phyloP scores from a whole-genome alignment of 1,140 invertebrate species.

The Trachymyrmex septentrionalis region DNA sequence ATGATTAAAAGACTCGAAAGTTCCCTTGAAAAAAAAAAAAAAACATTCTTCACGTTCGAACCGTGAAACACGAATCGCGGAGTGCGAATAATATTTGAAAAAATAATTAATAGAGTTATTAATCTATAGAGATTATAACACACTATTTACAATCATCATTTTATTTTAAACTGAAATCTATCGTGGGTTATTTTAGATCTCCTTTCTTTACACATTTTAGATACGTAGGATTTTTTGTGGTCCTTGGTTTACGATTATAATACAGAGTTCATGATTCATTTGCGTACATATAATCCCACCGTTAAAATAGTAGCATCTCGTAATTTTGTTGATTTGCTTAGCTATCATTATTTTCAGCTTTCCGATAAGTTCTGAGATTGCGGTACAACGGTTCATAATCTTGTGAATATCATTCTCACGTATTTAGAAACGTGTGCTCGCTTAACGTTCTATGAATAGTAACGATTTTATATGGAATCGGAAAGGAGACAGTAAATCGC shows the following conservation, averaged over 20 bases:
- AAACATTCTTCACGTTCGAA: slow-evolving; percentile 47
- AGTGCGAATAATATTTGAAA: slow-evolving; percentile 38
- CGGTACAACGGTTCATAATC: slow-evolving; percentile 56
- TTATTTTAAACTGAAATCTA: slow-evolving; percentile 33
- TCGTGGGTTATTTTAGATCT: slow-evolving; percentile 13
- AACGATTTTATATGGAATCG: slow-evolving; percentile 60
- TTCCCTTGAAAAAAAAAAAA: slow-evolving; percentile 23
- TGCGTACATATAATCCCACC: slow-evolving; percentile 22
- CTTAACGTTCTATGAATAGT: slow-evolving; percentile 66
- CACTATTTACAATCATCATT: slow-evolving; percentile 36
- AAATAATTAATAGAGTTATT: slow-evolving; percentile 48
- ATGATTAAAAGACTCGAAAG: slow-evolving; percentile 62
- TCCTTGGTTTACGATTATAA: slow-evolving; percentile 21
- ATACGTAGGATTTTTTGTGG: slow-evolving; percentile 26
- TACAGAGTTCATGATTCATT: slow-evolving; percentile 7
- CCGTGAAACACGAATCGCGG: slow-evolving; percentile 19
- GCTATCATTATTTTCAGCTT: slow-evolving; percentile 10
- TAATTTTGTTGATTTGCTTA: slow-evolving; percentile 35
- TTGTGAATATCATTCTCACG: slow-evolving; percentile 64
- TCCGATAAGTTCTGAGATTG: slow-evolving; percentile 43
- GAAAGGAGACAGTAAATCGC: slow-evolving; percentile 46
- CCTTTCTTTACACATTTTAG: slow-evolving; percentile 26
- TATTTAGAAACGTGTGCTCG: slow-evolving; percentile 61
- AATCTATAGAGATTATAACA: slow-evolving; percentile 34
- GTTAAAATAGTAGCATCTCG: slow-evolving; percentile 23